Evolutionary conservation across 1,140 invertebrate genomes (phyloP).

Genomic region (Cataglyphis hispanica): DNA sequence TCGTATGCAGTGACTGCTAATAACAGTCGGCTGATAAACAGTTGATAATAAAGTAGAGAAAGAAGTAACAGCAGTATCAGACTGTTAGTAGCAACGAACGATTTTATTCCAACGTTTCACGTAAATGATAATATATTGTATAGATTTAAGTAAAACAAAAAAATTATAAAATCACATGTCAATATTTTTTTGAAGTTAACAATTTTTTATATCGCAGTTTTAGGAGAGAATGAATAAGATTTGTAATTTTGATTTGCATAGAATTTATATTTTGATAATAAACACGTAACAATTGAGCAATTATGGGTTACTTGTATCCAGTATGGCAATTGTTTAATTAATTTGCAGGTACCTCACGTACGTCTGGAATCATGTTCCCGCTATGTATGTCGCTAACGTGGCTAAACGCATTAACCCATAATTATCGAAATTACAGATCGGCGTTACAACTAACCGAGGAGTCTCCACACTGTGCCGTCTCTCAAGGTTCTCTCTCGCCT

Average conservation of each 20-base stretch:
- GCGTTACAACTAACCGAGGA: conserved; percentile 56
- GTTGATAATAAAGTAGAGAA: not conserved
- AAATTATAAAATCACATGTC: not conserved
- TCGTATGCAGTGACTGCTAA: not conserved
- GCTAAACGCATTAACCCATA: conserved; percentile 81
- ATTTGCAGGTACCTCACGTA: conserved; percentile 79
- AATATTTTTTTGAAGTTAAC: not conserved
- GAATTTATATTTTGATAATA: conserved; percentile 19
- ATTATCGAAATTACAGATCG: conserved; percentile 81
- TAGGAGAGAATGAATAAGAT: not conserved
- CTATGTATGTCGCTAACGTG: conserved; percentile 71
- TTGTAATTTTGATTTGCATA: conserved; percentile 10
- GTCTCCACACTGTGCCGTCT: conserved; percentile 51
- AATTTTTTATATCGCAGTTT: conserved; percentile 1
- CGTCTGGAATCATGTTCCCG: conserved; percentile 70
- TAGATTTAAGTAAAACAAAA: not conserved
- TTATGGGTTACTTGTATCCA: conserved; percentile 65
- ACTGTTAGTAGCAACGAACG: not conserved
- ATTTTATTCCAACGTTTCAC: not conserved
- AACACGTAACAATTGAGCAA: conserved; percentile 58
- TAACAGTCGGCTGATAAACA: conserved; percentile 1
- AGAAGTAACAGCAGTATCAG: not conserved
- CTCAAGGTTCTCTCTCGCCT: conserved; percentile 56
- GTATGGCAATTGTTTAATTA: conserved; percentile 76
- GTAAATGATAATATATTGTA: not conserved